Evolutionary conservation across 1,140 invertebrate species (phyloP), one percentile per base, ranked within the genome.

Genomic region (Notospermus geniculatus): DNA sequence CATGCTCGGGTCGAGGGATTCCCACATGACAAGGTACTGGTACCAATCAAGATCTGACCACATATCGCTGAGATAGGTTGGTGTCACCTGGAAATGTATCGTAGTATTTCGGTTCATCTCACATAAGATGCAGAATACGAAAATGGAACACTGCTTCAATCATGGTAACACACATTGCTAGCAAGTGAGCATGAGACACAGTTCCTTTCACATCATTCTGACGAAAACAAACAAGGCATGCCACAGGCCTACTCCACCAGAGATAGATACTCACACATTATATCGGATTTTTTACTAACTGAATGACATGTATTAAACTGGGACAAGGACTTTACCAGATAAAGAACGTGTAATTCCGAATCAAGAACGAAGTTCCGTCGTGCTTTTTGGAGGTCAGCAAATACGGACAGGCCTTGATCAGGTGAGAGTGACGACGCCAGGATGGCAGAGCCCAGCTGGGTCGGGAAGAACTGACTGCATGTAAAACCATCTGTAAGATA

Each of bases 331-430:
- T 56, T 43, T 63, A 79, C 79, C 70, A 95, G 83, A 81, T 98
- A 98, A 53, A 98, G 87, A 32, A 98, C 86, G 81, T 99, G 97
- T 0, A 99, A 84, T 74, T 99, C 95, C 68, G 89, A 93, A 73
- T 97, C 93, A 9, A 99, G 82, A 0, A 95, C 93, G 78, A 99
- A 91, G 71, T 89, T 91, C 71, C 89, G 87, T 45, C 93, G 83
- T 0, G 95, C 93, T 80, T 89, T 90, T 75, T 94, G 88, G n/a
- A 98, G 76, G 78, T 98, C 95, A 69, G 88, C 87, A 73, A 97
- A 92, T 22, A 98, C 84, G 30, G 87, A 84, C 2, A 97, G 82
- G 1, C 92, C 93, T 76, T 98, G 93, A 76, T 91, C 90, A 0
- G 95, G 95, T 19, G 93, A 88, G 76, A 98, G 86, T 0, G 93